These are phyloP conservation scores for Monoplex corrugatus DNA, from an alignment of 2,888 invertebrate genomes.

Conservation along the genomic window DNA sequence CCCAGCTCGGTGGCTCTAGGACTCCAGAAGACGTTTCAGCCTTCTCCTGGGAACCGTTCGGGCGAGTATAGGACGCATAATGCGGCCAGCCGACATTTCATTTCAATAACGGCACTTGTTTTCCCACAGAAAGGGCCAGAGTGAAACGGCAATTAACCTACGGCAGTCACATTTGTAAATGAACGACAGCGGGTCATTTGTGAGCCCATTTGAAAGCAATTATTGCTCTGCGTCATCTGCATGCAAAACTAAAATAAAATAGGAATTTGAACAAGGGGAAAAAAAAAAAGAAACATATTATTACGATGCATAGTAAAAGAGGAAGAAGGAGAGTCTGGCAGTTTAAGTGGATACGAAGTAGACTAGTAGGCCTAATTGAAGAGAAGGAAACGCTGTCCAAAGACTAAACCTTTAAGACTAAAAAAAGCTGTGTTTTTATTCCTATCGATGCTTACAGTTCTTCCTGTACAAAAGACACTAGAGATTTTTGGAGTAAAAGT, in stretches of 20 bases:
- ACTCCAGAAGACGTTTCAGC: not conserved
- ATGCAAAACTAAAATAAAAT: not conserved
- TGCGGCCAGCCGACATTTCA: not conserved
- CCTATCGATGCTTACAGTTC: no score
- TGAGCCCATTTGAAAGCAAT: not conserved
- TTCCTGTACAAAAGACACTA: no score
- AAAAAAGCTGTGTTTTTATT: no score
- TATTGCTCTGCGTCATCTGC: no score
- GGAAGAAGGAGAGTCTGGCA: no score
- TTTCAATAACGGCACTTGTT: slow-evolving; percentile 8
- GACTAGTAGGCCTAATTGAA: no score
- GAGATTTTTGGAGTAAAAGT: not conserved
- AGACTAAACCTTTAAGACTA: no score
- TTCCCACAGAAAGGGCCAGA: not conserved
- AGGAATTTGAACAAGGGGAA: not conserved
- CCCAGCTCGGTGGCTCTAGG: no score
- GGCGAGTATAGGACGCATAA: not conserved
- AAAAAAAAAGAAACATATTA: no score
- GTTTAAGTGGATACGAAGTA: no score
- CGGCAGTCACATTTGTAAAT: not conserved
- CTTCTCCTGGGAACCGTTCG: not conserved
- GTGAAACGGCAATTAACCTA: not conserved
- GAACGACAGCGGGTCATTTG: not conserved
- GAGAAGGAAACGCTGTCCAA: no score
- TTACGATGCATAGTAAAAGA: no score